These are phyloP conservation scores for Tryphoninae sp. DNA, from an alignment of 2,888 invertebrate species.

Conservation along the genomic window DNA sequence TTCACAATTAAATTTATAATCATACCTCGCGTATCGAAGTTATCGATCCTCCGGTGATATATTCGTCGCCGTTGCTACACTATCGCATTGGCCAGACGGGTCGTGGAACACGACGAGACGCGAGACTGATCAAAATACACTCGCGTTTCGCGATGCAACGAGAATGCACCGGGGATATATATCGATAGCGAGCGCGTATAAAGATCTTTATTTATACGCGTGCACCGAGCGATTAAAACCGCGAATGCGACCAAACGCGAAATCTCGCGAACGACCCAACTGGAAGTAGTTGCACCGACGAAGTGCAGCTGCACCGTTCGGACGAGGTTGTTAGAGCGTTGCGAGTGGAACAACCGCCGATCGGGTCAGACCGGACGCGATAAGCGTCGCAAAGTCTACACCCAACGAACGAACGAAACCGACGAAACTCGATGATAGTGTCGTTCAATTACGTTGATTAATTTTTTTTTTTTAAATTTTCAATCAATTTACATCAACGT, in stretches of 20 bases:
- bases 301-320: conserved; percentile 31
- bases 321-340: conserved; percentile 41
- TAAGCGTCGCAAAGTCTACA: conserved; percentile 14
- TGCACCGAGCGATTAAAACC: too few relatives aligned
- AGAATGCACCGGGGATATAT: neutral
- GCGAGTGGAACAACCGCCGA: conserved; percentile 55
- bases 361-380: conserved; percentile 50
- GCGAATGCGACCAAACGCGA: neutral
- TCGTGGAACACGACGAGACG: conserved; percentile 22
- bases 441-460: neutral
- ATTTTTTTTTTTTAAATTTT: neutral
- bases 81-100: conserved; percentile 13
- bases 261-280: neutral
- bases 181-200: neutral
- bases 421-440: neutral
- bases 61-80: conserved; percentile 18
- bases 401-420: neutral
- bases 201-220: neutral
- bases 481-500: neutral
- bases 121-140: conserved; percentile 19
- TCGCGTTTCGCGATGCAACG: conserved; percentile 1
- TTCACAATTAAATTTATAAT: conserved; percentile 9
- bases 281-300: conserved; percentile 23
- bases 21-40: conserved; percentile 22
- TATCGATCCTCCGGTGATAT: conserved; percentile 34